Percentiles rank a stretch among this genome's conserved stretches.
Evolutionary conservation across 2,113 vertebrate species (phyloP).

Genomic region (Meriones unguiculatus): DNA sequence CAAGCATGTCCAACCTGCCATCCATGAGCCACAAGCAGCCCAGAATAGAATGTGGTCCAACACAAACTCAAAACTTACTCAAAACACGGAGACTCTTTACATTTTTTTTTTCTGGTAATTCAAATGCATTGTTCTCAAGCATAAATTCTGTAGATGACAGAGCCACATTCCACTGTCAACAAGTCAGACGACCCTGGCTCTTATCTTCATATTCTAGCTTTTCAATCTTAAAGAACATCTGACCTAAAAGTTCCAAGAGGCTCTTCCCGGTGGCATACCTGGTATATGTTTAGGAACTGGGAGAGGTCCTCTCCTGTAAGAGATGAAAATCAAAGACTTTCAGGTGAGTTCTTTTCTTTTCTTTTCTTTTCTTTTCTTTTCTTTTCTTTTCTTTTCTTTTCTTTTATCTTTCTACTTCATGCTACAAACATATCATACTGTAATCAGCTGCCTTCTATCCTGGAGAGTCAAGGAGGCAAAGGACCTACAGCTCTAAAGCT

Average conservation of each 20-base stretch:
- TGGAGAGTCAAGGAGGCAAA: neutral
- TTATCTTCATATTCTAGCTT: constrained; percentile 40
- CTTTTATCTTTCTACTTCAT: neutral
- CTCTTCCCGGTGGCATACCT: constrained; percentile 76
- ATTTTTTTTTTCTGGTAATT: neutral
- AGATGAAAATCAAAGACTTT: constrained; percentile 71
- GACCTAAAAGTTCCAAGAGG: constrained; percentile 10
- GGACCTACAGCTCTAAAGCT: no score
- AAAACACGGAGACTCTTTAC: neutral
- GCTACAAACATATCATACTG: neutral
- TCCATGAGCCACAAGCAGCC: neutral
- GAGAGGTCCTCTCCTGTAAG: constrained; percentile 90
- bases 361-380: no score
- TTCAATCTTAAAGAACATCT: neutral
- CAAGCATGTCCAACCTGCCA: neutral
- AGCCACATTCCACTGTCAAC: neutral
- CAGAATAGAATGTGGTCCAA: neutral
- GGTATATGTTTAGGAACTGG: constrained; percentile 84
- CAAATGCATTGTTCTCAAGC: neutral
- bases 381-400: no score
- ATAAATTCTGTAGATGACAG: no score
- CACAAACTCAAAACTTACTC: neutral
- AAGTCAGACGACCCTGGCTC: neutral
- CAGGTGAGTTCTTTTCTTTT: neutral
- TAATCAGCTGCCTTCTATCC: constrained; percentile 1